Conservation (phyloP, 37 sponge, comb jelly and placozoan genomes). For the Aphrocallistes beatrix region DNA sequence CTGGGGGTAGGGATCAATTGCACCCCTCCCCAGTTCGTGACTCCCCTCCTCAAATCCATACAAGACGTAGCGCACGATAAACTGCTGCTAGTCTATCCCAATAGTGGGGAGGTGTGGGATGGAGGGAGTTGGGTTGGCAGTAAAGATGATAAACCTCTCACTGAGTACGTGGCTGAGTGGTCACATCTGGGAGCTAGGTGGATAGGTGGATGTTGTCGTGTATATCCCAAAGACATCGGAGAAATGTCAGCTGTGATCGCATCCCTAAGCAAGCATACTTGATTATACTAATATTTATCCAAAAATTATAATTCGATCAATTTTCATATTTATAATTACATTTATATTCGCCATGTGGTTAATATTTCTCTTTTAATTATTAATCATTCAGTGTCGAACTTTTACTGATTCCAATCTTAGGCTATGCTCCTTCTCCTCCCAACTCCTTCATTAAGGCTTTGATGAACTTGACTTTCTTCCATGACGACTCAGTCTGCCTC, state of each 20-base stretch:
- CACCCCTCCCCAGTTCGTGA: constrained; percentile 39
- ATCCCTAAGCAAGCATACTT: too few relatives aligned
- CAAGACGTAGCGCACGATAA: constrained; percentile 15
- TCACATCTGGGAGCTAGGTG: constrained; percentile 22
- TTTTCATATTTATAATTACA: background rate
- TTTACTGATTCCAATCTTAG: background rate
- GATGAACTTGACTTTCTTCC: background rate
- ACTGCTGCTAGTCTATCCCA: constrained; percentile 61
- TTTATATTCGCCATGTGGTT: background rate
- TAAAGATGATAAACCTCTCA: background rate
- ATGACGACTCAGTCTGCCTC: background rate
- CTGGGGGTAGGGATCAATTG: constrained; percentile 71
- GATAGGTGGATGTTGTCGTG: constrained; percentile 36
- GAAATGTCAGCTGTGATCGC: constrained; percentile 1
- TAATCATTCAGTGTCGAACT: background rate
- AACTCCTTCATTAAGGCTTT: background rate
- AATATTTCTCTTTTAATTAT: too few relatives aligned
- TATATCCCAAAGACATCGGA: constrained; percentile 26
- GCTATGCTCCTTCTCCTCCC: constrained; percentile 6
- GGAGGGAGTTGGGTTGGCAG: constrained; percentile 13
- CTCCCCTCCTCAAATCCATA: constrained; percentile 30
- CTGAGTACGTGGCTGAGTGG: constrained; percentile 18
- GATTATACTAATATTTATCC: background rate
- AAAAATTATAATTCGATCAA: background rate
- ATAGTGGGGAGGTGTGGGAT: constrained; percentile 50